phyloP scores from a whole-genome alignment of 2,113 vertebrate genomes.

The Oreochromis niloticus region DNA sequence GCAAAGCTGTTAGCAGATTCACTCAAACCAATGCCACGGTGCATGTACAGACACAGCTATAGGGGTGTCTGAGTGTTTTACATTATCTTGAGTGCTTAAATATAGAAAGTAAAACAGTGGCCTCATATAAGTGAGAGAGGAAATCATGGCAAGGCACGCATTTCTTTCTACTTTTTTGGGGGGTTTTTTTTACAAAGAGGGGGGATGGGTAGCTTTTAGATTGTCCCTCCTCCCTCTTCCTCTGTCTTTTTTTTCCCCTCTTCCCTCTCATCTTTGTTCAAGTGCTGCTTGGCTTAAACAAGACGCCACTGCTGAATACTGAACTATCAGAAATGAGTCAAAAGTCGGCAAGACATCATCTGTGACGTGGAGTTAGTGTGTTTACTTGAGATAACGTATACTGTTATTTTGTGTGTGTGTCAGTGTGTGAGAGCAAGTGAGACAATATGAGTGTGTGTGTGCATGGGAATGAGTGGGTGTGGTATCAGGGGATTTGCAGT shows the following conservation, averaged over 20 bases:
- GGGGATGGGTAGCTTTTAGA: slow-evolving; percentile 60
- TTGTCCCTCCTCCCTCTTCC: slow-evolving; percentile 62
- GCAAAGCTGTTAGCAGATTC: not conserved
- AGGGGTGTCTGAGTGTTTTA: not conserved
- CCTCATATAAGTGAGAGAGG: slow-evolving; percentile 47
- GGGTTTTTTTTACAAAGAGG: not conserved
- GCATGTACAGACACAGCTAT: not conserved
- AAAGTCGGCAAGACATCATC: not conserved
- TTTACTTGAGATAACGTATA: not conserved
- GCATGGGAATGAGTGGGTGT: slow-evolving; percentile 13
- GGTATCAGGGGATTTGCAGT: slow-evolving; percentile 6
- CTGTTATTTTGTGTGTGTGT: not conserved
- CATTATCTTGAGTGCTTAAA: not conserved
- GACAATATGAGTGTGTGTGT: not conserved
- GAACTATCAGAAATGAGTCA: slow-evolving; percentile 14
- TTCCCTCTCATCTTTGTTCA: slow-evolving; percentile 64
- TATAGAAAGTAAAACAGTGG: not conserved
- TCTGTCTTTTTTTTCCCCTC: slow-evolving; percentile 55
- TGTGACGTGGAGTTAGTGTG: not conserved
- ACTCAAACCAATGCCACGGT: not conserved
- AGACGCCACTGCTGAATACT: not conserved
- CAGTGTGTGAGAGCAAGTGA: not conserved
- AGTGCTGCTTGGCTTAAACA: slow-evolving; percentile 38
- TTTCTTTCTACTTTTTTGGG: slow-evolving; percentile 11
- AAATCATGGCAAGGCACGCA: slow-evolving; percentile 55